Base-by-base conservation (phyloP, 2,888 invertebrate genomes). In the Cyclophora albipunctata region DNA sequence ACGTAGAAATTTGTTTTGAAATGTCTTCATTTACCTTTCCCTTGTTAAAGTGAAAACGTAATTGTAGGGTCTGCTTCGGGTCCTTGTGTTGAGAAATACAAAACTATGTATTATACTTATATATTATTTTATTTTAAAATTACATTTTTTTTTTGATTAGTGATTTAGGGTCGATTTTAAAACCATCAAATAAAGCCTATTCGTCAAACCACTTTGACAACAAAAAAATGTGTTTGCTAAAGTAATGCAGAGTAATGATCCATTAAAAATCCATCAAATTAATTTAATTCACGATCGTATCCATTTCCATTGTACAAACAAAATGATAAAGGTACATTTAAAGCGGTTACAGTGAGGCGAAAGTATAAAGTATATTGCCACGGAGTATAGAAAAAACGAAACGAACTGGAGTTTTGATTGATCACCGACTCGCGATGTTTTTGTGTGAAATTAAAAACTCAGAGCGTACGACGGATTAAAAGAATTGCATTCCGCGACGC, bases 381-480 rank as follows among this genome's bases (percentile, higher is more conserved):
- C 81, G 78, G 78, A 81, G 81, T 80, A 76, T 78, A 81, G 78
- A 80, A 81, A 84, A 79, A 80, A 73, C 34, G 71, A 74, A 83
- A 69, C 71, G 72, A 73, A 71, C 80, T 72, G 75, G 77, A 76
- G 77, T 81, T 85, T 84, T 88, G 88, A 88, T 88, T 88, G 88
- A 88, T 88, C 87, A 88, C 88, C 87, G 73, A 78, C 74, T 79
- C 78, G 66, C 76, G 77, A 75, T 64, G 76, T 78, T 88, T 86
- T 88, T 87, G 82, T 84, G 81, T 82, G 81, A 84, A 87, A 88
- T 88, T 88, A 88, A 86, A 87, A 86, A 85, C 80, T 72, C 74
- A 80, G 71, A 78, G 80, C 82, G 81, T 83, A 80, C 82, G 80
- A 80, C 75, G 85, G 83, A 85, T 86, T 83, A 80, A 81, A 80